phyloP scores from a whole-genome alignment of 2,888 invertebrate species.

The Atherix ibis region DNA sequence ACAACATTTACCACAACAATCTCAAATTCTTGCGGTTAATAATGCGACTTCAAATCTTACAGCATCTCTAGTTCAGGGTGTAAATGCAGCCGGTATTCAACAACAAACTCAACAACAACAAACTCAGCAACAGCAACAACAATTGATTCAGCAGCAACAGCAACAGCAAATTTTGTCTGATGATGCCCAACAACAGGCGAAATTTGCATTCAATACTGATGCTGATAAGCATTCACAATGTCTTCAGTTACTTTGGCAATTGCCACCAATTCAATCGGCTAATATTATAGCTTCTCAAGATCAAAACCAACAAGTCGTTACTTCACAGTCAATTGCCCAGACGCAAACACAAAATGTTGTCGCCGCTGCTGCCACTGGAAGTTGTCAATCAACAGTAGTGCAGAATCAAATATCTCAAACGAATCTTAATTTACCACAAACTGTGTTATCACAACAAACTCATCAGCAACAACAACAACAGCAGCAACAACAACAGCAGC shows the following conservation, averaged over 20 bases:
- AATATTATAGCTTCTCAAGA: slow-evolving; percentile 13
- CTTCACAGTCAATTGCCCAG: slow-evolving; percentile 7
- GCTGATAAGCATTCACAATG: slow-evolving; percentile 30
- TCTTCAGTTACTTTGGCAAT: slow-evolving; percentile 30
- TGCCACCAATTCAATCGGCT: slow-evolving; percentile 22
- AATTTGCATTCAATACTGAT: slow-evolving; percentile 32
- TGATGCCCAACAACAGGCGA: slow-evolving; percentile 24
- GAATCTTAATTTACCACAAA: slow-evolving; percentile 22
- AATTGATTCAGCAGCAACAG: slow-evolving; percentile 15
- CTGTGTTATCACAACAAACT: slow-evolving; percentile 1
- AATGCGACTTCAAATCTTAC: slow-evolving; percentile 9
- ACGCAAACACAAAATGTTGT: too few relatives aligned
- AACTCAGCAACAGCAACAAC: slow-evolving; percentile 18
- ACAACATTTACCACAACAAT: too few relatives aligned
- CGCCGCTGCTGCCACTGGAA: too few relatives aligned
- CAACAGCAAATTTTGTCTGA: slow-evolving; percentile 12
- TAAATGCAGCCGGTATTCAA: slow-evolving; percentile 13
- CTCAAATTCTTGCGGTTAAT: too few relatives aligned
- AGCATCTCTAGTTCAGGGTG: slow-evolving; percentile 9
- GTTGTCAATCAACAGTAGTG: slow-evolving; percentile 7
- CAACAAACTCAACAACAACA: slow-evolving; percentile 18
- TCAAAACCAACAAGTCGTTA: slow-evolving; percentile 14
- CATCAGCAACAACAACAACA: slow-evolving; percentile 25
- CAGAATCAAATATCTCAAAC: slow-evolving; percentile 23
- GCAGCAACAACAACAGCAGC: slow-evolving; percentile 23